A percentile compares a stretch with the other conserved stretches of the same genome.
Evolutionary conservation across 2,888 invertebrate species (phyloP).

Genomic region (Scaeva pyrastri): DNA sequence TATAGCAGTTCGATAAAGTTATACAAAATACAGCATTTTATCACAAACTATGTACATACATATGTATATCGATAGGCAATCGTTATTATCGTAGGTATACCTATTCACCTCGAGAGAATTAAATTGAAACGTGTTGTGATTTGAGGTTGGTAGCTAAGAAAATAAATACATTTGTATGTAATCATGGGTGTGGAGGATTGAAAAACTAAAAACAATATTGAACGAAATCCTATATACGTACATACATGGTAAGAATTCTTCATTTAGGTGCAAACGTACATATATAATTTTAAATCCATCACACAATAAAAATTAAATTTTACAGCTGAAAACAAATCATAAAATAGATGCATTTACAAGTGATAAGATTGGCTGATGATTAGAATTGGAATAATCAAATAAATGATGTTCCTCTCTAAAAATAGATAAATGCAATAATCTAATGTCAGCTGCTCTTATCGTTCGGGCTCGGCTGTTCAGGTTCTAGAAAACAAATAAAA

Average conservation of each 20-base stretch:
- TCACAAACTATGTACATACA: slow-evolving; percentile 11
- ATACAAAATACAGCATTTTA: background rate
- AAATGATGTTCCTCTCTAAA: slow-evolving; percentile 60
- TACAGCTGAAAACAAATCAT: slow-evolving; percentile 56
- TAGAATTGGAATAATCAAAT: slow-evolving; percentile 6
- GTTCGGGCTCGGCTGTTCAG: slow-evolving; percentile 35
- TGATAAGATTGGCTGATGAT: slow-evolving; percentile 19
- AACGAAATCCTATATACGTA: background rate
- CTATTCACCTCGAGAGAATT: background rate
- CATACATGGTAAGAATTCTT: too few relatives aligned
- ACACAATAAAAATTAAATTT: slow-evolving; percentile 1
- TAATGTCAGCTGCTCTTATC: slow-evolving; percentile 38
- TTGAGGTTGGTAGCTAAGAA: background rate
- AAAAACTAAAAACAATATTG: background rate
- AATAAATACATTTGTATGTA: background rate
- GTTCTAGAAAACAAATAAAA: slow-evolving; percentile 50
- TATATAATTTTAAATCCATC: background rate
- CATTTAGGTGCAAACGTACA: background rate
- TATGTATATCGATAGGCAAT: background rate
- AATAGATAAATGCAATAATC: slow-evolving; percentile 38
- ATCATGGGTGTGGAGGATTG: background rate
- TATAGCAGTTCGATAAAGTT: background rate
- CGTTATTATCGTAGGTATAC: background rate
- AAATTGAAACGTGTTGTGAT: slow-evolving; percentile 3
- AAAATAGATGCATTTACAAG: background rate